Evolutionary conservation across 2,113 vertebrate species (phyloP).

Genomic region (Bos taurus): ARS-UCD2.0 NC_037357.1:105730001-105730500

Average conservation of each 20-base stretch:
- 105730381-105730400: background rate
- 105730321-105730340: background rate
- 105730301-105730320: background rate
- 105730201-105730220: background rate
- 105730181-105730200: background rate
- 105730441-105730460: background rate
- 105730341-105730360: background rate
- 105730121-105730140: background rate
- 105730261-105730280: background rate
- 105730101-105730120: background rate
- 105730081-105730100: background rate
- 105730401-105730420: background rate
- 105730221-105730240: background rate
- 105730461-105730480: background rate
- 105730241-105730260: conserved; percentile 14
- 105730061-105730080: background rate
- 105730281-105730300: background rate
- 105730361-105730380: background rate
- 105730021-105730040: background rate
- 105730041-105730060: conserved; percentile 1
- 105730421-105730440: background rate
- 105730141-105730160: background rate
- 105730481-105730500: background rate
- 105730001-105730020: background rate
- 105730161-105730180: conserved; percentile 27